Percentiles rank a stretch among this genome's conserved stretches.
Conservation (phyloP, 30 jellyfish, hydroid and myxozoan species). For the Hydractinia symbiolongicarpus region DNA sequence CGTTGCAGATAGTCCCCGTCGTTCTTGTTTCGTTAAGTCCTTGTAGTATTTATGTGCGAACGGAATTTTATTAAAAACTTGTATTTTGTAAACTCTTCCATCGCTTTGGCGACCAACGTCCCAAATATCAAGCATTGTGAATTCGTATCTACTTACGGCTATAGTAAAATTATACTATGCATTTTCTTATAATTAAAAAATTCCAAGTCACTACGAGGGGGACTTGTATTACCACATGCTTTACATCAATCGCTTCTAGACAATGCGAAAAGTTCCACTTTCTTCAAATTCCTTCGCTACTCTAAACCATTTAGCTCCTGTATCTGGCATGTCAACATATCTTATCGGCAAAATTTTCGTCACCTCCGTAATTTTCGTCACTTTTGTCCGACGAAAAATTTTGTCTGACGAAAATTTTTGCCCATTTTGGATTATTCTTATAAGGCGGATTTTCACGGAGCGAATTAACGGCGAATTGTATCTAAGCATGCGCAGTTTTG, state of each 20-base stretch:
- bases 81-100: slow-evolving; percentile 34
- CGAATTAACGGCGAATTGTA: no score
- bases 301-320: slow-evolving; percentile 27
- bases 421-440: no score
- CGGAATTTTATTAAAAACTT: no score
- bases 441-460: no score
- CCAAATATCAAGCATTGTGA: slow-evolving; percentile 35
- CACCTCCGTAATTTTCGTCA: no score
- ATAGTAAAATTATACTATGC: slow-evolving; percentile 46
- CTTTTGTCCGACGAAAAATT: no score
- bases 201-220: slow-evolving; percentile 45
- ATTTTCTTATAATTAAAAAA: slow-evolving; percentile 36
- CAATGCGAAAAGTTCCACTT: slow-evolving; percentile 59
- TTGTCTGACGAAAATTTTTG: no score
- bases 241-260: slow-evolving; percentile 51
- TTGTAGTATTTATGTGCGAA: no score
- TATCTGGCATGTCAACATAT: slow-evolving; percentile 25
- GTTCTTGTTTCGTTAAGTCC: no score
- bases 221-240: slow-evolving; percentile 55
- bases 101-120: slow-evolving; percentile 40
- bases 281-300: slow-evolving; percentile 28
- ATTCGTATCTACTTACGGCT: slow-evolving; percentile 28
- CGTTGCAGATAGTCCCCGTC: no score
- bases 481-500: no score
- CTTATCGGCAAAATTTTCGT: no score